These are phyloP conservation scores for Solenopsis invicta DNA, from an alignment of 1,140 invertebrate species.

Conservation along the genomic window DNA sequence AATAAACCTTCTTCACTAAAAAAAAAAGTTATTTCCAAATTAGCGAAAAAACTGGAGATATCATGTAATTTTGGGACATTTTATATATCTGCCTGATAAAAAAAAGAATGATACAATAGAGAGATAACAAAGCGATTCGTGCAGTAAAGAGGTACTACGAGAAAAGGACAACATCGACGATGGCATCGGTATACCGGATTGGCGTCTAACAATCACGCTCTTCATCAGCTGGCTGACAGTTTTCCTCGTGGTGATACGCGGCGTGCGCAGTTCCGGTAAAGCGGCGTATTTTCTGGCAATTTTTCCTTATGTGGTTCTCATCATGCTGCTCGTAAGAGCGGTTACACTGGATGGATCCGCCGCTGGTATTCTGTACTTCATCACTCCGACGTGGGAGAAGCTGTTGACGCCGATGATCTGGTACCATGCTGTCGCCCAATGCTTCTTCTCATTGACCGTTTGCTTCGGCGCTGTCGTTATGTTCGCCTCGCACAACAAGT, in stretches of 20 bases:
- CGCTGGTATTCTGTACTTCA: slow-evolving; percentile 92
- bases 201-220: slow-evolving; percentile 91
- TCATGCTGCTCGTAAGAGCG: slow-evolving; percentile 91
- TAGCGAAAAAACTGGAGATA: background rate
- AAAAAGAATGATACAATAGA: background rate
- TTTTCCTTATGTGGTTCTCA: slow-evolving; percentile 95
- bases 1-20: background rate
- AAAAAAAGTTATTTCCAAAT: background rate
- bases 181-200: slow-evolving; percentile 92
- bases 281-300: slow-evolving; percentile 93
- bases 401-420: slow-evolving; percentile 90
- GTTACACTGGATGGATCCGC: slow-evolving; percentile 92
- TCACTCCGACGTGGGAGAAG: slow-evolving; percentile 89
- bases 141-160: slow-evolving; percentile 90
- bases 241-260: slow-evolving; percentile 89
- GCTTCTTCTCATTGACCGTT: slow-evolving; percentile 93
- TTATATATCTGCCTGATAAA: background rate
- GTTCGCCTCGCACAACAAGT: slow-evolving; percentile 94
- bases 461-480: slow-evolving; percentile 93
- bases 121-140: slow-evolving; percentile 76
- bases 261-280: slow-evolving; percentile 90
- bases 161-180: slow-evolving; percentile 90
- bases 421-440: slow-evolving; percentile 93
- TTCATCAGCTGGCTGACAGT: slow-evolving; percentile 92
- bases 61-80: background rate